Base-by-base conservation (phyloP, 2,797 vertebrate genomes). In the Sebastes dallii region DNA sequence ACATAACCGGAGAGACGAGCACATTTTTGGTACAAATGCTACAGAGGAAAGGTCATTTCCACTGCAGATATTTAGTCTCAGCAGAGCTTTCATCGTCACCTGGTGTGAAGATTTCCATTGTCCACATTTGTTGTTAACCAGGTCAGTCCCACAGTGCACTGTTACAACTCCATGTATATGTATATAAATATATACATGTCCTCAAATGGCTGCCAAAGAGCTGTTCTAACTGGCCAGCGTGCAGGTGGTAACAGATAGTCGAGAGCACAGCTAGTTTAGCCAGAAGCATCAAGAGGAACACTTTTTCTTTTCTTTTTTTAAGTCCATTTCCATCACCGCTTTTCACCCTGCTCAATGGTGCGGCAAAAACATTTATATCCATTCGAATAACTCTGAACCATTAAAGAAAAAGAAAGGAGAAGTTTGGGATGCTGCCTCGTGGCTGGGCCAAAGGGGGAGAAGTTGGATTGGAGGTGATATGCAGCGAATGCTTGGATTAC, bases 351-450 rank as follows among this genome's bases (percentile, higher is more conserved):
- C 67, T 80, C 80, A 90, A 32, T 75, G 87, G 75, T 78, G 84
- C 50, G 4, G 82, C 60, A 89, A 90, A 90, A 78, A 82, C 83
- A 88, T 90, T 84, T 92, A 75, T 87, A 82, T 75, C 83, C 83
- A 69, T 87, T 80, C 10, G 52, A 89, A 86, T 74, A 75, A 78
- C 64, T 81, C 65, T 1, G 27, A 81, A 20, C 66, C 75, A 75
- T 80, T 86, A 69, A 71, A 78, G 56, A 20, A 46, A 52, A 73
- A 24, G 56, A 73, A 55, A 62, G 30, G 58, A 54, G 34, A 72
- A 20, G 56, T 75, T 54, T 69, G 46, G 73, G 72, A 75, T 76
- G 81, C 42, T 27, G 85, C 59, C 70, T 27, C 30, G 46, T 66
- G 60, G 76, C 79, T 34, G 13, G n/a, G 72, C 75, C 68, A 46